These are phyloP conservation scores for Drosophila nigrodunni DNA, from an alignment of 1,140 invertebrate genomes.

Conservation along the genomic window DNA sequence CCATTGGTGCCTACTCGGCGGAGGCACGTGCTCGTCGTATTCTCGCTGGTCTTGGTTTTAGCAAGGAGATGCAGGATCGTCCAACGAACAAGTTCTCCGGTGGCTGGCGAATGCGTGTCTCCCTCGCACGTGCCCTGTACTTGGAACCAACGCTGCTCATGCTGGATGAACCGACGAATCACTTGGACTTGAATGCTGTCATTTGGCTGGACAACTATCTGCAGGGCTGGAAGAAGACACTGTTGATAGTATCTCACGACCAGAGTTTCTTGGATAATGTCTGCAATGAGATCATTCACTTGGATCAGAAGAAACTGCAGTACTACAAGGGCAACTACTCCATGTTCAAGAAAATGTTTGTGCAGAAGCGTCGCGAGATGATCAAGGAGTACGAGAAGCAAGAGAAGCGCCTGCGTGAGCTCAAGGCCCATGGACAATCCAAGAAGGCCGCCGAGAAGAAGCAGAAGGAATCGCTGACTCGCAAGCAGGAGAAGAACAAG, in stretches of 20 bases:
- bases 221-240: conserved; percentile 98
- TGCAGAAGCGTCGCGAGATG: conserved; percentile 97
- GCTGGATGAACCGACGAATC: conserved; percentile 98
- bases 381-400: conserved; percentile 99
- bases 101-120: conserved; percentile 99
- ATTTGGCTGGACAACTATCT: conserved; percentile 99
- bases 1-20: conserved; percentile 98
- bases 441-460: conserved; percentile 98
- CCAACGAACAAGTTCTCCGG: conserved; percentile 98
- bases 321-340: conserved; percentile 99
- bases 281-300: conserved; percentile 99
- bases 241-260: conserved; percentile 99
- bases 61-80: conserved; percentile 96
- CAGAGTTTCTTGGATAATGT: conserved; percentile 99
- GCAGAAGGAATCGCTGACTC: conserved; percentile 94
- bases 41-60: conserved; percentile 98
- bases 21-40: conserved; percentile 97
- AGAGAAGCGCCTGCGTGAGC: conserved; percentile 96
- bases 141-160: conserved; percentile 97
- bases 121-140: conserved; percentile 94
- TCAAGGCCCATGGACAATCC: conserved; percentile 97
- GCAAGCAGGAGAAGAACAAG: conserved; percentile 97
- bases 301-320: conserved; percentile 96
- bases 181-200: conserved; percentile 98
- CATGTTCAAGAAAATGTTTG: conserved; percentile 99